A percentile compares a stretch with the other conserved stretches of the same genome.
Conservation (phyloP, 2,113 vertebrate genomes). For the Sorex araneus region DNA sequence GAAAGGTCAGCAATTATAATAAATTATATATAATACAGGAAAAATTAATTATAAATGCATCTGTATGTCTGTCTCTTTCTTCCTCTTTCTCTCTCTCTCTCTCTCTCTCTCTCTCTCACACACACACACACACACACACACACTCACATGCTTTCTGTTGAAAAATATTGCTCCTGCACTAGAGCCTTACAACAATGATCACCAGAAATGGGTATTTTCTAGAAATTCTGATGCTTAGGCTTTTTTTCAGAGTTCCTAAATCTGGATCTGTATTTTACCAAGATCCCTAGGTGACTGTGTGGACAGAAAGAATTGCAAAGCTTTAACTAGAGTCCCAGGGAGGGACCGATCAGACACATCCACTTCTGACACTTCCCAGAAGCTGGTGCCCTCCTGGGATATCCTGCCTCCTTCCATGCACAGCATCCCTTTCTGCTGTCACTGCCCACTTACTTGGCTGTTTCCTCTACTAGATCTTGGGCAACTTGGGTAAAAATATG, state of each 20-base stretch:
- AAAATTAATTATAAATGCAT: not conserved
- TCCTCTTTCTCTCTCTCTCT: too few species aligned
- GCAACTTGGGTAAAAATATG: not conserved
- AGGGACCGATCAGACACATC: fast-evolving
- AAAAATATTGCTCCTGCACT: not conserved
- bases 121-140: not conserved
- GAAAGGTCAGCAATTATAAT: not conserved
- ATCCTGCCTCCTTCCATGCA: fast-evolving
- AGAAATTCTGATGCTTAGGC: not conserved
- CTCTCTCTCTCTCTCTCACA: too few species aligned
- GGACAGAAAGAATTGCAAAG: not conserved
- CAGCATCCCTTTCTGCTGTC: not conserved
- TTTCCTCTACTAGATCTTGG: not conserved
- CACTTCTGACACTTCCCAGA: fast-evolving
- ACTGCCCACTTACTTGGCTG: not conserved
- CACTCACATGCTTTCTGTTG: not conserved
- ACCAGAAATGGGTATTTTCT: not conserved
- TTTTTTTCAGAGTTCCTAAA: not conserved
- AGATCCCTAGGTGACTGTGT: not conserved
- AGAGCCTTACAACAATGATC: not conserved
- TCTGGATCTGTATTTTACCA: slow-evolving; percentile 3
- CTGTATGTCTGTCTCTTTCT: not conserved
- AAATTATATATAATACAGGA: not conserved
- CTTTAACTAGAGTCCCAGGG: not conserved
- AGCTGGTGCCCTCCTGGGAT: not conserved